Conservation (phyloP, 2,888 invertebrate species). For the Meganola albula region DNA sequence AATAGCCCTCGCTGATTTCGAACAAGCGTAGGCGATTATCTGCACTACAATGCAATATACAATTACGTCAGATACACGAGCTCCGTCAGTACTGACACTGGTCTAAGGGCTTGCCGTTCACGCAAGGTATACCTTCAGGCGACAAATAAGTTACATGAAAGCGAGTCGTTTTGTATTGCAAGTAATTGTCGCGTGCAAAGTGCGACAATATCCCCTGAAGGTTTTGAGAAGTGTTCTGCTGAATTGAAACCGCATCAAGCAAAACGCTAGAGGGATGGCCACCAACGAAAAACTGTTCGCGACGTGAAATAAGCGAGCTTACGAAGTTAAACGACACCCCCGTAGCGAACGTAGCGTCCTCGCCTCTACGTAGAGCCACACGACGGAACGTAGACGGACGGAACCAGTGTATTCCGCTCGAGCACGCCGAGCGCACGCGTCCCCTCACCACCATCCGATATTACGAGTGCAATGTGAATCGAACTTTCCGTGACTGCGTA, state of each 20-base stretch:
- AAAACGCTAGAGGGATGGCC: conserved; percentile 18
- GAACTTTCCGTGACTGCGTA: conserved; percentile 43
- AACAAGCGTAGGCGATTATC: conserved; percentile 35
- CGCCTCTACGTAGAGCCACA: conserved; percentile 37
- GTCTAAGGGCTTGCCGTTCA: conserved; percentile 25
- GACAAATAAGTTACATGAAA: conserved; percentile 29
- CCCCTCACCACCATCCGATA: conserved; percentile 23
- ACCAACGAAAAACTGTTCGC: too few relatives aligned
- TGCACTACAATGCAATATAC: conserved; percentile 29
- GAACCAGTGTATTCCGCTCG: conserved; percentile 50
- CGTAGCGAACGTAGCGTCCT: conserved; percentile 54
- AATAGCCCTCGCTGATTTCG: conserved; percentile 29
- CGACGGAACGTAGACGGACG: conserved; percentile 18
- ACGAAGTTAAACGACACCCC: conserved; percentile 49
- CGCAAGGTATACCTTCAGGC: conserved; percentile 43
- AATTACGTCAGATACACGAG: conserved; percentile 26
- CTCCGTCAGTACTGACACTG: conserved; percentile 18
- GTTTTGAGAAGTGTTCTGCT: conserved; percentile 33
- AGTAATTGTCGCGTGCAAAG: conserved; percentile 49
- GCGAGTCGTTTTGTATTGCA: conserved; percentile 30
- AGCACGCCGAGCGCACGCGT: conserved; percentile 46
- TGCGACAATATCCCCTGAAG: conserved; percentile 22
- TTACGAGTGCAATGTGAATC: conserved; percentile 32
- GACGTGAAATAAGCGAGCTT: conserved; percentile 45
- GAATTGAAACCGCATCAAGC: conserved; percentile 31